A percentile compares a stretch with the other conserved stretches of the same genome.
Conservation (phyloP, 2,888 invertebrate species). For the Pyrochroa serraticornis region DNA sequence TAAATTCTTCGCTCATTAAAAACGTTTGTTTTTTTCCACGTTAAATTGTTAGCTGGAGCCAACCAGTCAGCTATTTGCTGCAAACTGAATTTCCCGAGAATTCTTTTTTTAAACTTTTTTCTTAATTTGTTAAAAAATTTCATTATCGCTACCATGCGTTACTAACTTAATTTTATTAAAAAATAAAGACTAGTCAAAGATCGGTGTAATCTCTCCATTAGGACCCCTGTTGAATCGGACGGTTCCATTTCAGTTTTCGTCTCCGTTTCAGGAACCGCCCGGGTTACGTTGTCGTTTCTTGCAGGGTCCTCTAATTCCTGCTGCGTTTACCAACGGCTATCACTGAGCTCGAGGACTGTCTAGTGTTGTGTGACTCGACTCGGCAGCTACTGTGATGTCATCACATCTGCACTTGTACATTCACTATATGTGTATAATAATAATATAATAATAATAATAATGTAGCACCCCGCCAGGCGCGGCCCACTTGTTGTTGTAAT, state of each 20-base stretch:
- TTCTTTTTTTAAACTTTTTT: too few species aligned
- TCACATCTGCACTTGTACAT: slow-evolving; percentile 60
- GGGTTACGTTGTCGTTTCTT: slow-evolving; percentile 56
- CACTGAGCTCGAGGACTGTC: slow-evolving; percentile 71
- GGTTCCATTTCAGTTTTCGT: too few species aligned
- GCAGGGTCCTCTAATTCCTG: slow-evolving; percentile 96
- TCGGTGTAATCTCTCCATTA: too few species aligned
- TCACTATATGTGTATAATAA: slow-evolving; percentile 58
- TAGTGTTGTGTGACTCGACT: slow-evolving; percentile 58
- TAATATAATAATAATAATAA: slow-evolving; percentile 49
- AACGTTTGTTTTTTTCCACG: slow-evolving; percentile 7
- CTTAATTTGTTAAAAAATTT: too few species aligned
- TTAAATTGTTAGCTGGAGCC: not conserved
- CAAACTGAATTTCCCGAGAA: too few species aligned
- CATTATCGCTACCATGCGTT: too few species aligned
- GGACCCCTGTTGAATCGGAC: too few species aligned
- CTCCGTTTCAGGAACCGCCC: too few species aligned
- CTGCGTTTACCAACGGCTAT: slow-evolving; percentile 98
- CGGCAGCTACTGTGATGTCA: slow-evolving; percentile 59
- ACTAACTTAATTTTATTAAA: too few species aligned
- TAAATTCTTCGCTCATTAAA: too few species aligned
- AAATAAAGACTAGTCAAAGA: too few species aligned
- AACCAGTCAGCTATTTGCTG: too few species aligned
- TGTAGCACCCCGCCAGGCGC: slow-evolving; percentile 59
- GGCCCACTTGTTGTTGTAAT: slow-evolving; percentile 60